Base-by-base conservation (phyloP, 2,888 invertebrate species). In the Helleia helle region DNA sequence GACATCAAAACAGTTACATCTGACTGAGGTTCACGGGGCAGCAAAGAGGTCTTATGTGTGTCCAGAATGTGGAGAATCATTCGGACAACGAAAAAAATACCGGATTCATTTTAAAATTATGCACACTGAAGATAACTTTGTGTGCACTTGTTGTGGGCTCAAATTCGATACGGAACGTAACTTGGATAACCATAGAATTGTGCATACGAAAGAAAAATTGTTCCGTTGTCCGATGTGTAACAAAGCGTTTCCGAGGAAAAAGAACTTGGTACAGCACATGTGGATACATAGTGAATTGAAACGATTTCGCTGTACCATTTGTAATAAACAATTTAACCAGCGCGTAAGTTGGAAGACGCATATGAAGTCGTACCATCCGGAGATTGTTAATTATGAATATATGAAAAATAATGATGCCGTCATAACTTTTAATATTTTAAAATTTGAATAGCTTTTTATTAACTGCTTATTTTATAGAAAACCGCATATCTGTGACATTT, bases 161-260 rank as follows among this genome's bases (percentile, higher is more conserved):
- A 80, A 77, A 36, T 81, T 76, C 39, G 68, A 66, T 4, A 67
- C 73, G 0, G 71, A 72, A 50, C 59, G 65, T 13, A 62, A 57
- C 24, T 52, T 76, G 4, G 69, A 73, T 13, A 75, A 86, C 7
- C 87, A 87, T 44, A 71, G 72, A 38, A 80, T 86, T 3, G 77
- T 80, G 1, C 88, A 88, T 48, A 86, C 87, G 3, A 79, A 81
- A 48, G 87, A 86, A 42, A 86, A 83, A 39, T 57, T 74, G 1
- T 84, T 74, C 28, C 69, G 75, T 0, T 88, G 88, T 50, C 70
- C 77, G 0, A 70, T 83, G 0, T 88, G 88, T 44, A 58, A 70
- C 0, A 84, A 83, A 52, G 59, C 68, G 1, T 84, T 80, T 47
- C 64, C 81, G 1, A 59, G 76, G 5, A 75, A 76, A 51, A 79